Conservation (phyloP, 1,140 invertebrate genomes). For the Drosophila cardini region DNA sequence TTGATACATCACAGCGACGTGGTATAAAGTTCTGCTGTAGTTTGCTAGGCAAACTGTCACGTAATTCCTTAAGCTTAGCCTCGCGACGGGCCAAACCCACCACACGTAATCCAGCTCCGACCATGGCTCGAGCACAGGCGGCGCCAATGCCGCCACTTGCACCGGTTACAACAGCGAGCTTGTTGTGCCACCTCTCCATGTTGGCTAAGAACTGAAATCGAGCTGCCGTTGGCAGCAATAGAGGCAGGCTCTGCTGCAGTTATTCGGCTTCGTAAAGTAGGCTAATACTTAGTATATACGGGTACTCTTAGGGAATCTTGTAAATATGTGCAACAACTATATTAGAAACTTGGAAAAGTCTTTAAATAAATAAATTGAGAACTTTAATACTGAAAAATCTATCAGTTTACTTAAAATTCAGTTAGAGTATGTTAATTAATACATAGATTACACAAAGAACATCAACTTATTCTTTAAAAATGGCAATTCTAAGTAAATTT, state of each 20-base stretch:
- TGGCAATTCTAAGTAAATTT: no score
- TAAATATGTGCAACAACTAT: no score
- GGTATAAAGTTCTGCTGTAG: conserved; percentile 85
- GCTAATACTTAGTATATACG: conserved; percentile 27
- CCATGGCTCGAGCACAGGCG: conserved; percentile 84
- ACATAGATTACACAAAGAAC: no score
- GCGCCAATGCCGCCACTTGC: conserved; percentile 87
- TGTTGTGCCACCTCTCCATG: conserved; percentile 84
- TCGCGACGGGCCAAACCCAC: conserved; percentile 89
- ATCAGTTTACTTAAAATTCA: no score
- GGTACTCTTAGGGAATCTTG: no score
- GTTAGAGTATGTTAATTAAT: no score
- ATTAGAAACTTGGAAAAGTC: no score
- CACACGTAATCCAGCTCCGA: conserved; percentile 87
- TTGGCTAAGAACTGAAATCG: conserved; percentile 13
- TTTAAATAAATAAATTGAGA: no score
- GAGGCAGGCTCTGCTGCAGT: conserved; percentile 1
- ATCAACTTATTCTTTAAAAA: no score
- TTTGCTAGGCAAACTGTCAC: conserved; percentile 56
- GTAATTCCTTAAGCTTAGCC: conserved; percentile 86
- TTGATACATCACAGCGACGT: conserved; percentile 87
- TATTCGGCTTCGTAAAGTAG: conserved; percentile 44
- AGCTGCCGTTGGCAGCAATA: background rate
- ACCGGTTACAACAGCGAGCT: conserved; percentile 79
- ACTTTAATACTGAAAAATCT: no score